A percentile compares a stretch with the other conserved stretches of the same genome.
Conservation (phyloP, 2,888 invertebrate species). For the Apocheima hispidaria region DNA sequence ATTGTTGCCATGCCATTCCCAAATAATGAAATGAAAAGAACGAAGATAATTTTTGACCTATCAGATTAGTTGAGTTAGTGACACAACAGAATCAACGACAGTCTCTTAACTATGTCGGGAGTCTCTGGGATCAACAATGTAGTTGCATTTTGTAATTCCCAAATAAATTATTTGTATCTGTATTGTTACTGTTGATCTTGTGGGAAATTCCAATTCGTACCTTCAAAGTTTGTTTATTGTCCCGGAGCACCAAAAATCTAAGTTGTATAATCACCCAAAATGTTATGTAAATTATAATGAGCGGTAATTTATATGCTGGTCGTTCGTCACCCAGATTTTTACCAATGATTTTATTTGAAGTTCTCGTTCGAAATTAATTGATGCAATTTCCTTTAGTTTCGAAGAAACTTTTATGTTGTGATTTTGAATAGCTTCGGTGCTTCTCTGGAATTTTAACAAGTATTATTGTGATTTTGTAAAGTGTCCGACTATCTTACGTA, state of each 20-base stretch:
- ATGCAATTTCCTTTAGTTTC: conserved; percentile 51
- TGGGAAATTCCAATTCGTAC: conserved; percentile 4
- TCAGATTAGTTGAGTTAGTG: too few species aligned
- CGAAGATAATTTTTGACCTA: too few species aligned
- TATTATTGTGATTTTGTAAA: conserved; percentile 11
- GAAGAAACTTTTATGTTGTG: conserved; percentile 38
- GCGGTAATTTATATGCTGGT: conserved; percentile 54
- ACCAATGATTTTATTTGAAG: conserved; percentile 51
- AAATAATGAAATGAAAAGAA: too few species aligned
- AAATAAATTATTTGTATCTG: too few species aligned
- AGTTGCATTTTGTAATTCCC: too few species aligned
- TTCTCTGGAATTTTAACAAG: conserved; percentile 28
- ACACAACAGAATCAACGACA: too few species aligned
- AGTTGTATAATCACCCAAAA: conserved; percentile 67
- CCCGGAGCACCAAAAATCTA: conserved; percentile 58
- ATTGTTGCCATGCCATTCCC: too few species aligned
- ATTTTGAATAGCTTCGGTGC: conserved; percentile 15
- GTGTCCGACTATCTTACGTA: background rate
- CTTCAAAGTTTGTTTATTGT: conserved; percentile 24
- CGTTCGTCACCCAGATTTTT: conserved; percentile 57
- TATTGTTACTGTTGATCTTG: too few species aligned
- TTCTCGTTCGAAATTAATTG: conserved; percentile 47
- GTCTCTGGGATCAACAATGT: too few species aligned
- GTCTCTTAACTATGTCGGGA: too few species aligned
- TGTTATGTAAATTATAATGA: conserved; percentile 71